phyloP scores from a whole-genome alignment of 2,888 invertebrate species.

The Drosophila atripex region DNA sequence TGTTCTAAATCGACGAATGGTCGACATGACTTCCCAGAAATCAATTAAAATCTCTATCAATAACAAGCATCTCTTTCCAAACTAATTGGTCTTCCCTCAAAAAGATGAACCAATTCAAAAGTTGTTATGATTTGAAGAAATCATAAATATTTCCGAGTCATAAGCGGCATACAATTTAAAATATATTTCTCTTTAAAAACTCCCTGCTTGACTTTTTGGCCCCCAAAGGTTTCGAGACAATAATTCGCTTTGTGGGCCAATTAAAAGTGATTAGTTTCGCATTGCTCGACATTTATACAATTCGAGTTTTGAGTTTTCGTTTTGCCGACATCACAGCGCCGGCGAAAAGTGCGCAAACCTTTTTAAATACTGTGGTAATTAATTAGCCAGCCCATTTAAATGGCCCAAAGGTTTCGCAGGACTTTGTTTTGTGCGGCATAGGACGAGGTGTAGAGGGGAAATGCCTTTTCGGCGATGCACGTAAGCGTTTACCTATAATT shows the following conservation, averaged over 20 bases:
- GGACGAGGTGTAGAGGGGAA: not conserved
- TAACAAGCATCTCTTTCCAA: not conserved
- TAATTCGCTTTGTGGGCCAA: conserved; percentile 68
- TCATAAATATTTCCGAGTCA: not conserved
- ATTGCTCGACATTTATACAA: conserved; percentile 69
- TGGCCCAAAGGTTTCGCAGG: conserved; percentile 11
- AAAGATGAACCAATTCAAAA: not conserved
- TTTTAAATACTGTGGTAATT: conserved; percentile 69
- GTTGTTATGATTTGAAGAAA: not conserved
- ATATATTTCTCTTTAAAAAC: not conserved
- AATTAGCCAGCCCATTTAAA: conserved; percentile 59
- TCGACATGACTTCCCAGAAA: not conserved
- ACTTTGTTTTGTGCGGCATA: not conserved
- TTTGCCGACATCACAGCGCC: conserved; percentile 10
- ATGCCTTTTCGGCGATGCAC: conserved; percentile 57
- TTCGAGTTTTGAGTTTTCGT: conserved; percentile 17
- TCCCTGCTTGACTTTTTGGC: not conserved
- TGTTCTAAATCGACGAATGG: too few species aligned
- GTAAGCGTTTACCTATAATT: conserved; percentile 80
- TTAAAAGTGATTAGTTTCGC: conserved; percentile 77
- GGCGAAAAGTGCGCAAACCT: conserved; percentile 51
- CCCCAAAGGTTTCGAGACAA: conserved; percentile 48
- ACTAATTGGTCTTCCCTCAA: not conserved
- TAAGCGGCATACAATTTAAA: not conserved
- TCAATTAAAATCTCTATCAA: not conserved